These are phyloP conservation scores for Tipula lateralis DNA, from an alignment of 2,888 invertebrate genomes.

Conservation along the genomic window DNA sequence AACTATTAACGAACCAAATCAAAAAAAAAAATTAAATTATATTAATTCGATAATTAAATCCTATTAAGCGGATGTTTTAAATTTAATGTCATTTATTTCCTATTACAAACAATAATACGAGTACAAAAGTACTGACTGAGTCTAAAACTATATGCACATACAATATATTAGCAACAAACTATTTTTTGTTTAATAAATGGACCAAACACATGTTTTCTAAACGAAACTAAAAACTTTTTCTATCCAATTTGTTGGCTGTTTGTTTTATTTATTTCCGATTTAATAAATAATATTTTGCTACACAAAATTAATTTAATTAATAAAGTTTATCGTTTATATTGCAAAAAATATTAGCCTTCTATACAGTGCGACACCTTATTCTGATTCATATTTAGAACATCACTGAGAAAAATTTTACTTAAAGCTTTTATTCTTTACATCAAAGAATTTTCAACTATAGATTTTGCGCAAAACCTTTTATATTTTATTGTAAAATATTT, in stretches of 20 bases:
- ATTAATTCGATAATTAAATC: not conserved
- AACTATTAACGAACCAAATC: not conserved
- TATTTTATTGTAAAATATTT: too few relatives aligned
- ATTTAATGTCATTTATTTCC: not conserved
- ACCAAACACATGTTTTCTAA: not conserved
- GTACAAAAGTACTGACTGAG: too few relatives aligned
- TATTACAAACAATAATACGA: too few relatives aligned
- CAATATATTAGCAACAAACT: not conserved
- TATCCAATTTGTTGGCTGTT: not conserved
- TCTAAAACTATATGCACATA: too few relatives aligned
- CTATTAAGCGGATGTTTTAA: not conserved
- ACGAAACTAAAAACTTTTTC: not conserved
- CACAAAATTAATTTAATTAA: not conserved
- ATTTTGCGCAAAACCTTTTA: too few relatives aligned
- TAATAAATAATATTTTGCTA: not conserved
- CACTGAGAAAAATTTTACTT: too few relatives aligned
- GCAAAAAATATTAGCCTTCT: not conserved
- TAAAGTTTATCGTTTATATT: not conserved
- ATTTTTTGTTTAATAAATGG: not conserved
- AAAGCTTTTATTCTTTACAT: too few relatives aligned
- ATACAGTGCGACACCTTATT: too few relatives aligned
- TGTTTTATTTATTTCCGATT: not conserved
- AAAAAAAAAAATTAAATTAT: not conserved
- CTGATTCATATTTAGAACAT: too few relatives aligned
- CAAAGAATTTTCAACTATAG: too few relatives aligned